Base-by-base conservation (phyloP, 2,113 vertebrate genomes). In the Myrmecophaga tridactyla region DNA sequence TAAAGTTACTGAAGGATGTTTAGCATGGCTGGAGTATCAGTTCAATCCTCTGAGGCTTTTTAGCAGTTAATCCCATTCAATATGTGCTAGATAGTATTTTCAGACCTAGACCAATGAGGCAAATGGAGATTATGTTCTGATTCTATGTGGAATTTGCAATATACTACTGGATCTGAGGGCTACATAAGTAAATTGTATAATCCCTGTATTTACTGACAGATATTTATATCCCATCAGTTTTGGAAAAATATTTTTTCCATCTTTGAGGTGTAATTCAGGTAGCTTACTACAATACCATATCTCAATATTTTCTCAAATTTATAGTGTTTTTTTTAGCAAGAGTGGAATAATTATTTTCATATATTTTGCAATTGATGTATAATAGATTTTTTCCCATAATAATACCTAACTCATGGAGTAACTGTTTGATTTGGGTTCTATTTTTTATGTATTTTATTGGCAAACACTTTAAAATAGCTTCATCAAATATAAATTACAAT, bases 401-500 rank as follows among this genome's bases (percentile, higher is more conserved):
- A 20, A 87, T 87, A 43, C 18, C 14, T 85, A 58, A 72, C 23
- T 82, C 15, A 7, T 80, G 39, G 14, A 90, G 84, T 60, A 92
- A 13, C 31, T 92, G 13, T 41, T 94, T 94, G 34, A 83, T 78
- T 92, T 94, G 8, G 67, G 6, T 67, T 81, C 7, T 25, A 63
- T 92, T 92, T 86, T 94, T 87, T 12, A 85, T 89, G 27, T 58
- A 31, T 86, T 94, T 95, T 85, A 90, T 92, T 90, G 76, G 36
- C 53, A 96, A 97, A 92, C 60, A 90, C 39, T 95, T 95, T 92
- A 89, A 85, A 92, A 93, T 67, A 87, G 39, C 53, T 87, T 92
- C 69, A 96, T 96, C 80, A 95, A 96, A 96, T 94, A 95, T 93
- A 93, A 94, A 94, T 95, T 93, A 43, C 9, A 96, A 80, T 81